Base-by-base conservation (phyloP, 2,797 vertebrate species). In the Synaphobranchus kaupii region DNA sequence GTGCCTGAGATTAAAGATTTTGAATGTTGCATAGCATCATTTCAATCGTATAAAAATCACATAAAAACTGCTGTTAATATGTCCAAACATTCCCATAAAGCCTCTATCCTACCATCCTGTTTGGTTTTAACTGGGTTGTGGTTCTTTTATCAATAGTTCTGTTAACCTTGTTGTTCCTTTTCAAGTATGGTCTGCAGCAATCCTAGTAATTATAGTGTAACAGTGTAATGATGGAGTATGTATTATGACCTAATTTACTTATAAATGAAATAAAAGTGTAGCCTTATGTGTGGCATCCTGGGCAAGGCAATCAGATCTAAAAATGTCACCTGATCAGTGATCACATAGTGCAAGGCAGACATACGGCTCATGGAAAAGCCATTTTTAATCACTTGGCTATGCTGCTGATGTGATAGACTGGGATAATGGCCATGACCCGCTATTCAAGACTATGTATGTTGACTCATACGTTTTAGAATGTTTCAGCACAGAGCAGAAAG, bases 331-430 rank as follows among this genome's bases (percentile, higher is more conserved):
- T 50, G 10, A 7, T 22, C 78, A 81, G 22, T 22, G 78, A 25
- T 9, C 78, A 25, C 47, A 81, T 50, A 25, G 22, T 50, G 47
- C 22, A n/a, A n/a, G 25, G 47, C 47, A 25, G 78, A 81, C 78
- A 22, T 81, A 81, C n/a, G 47, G 44, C 78, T 81, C 44, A 48
- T 10, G 47, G 47, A 20, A 81, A n/a, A 81, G 78, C 78, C 78
- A 81, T 48, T 81, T 50, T 81, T 81, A 81, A 81, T 81, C 78
- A 50, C 22, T 50, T 81, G 44, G 78, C 78, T 81, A 81, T 81
- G 78, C 78, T 44, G 73, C 17, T 78, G 73, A 78, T 47, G 73
- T 39, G 15, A 78, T 47, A 78, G 73, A 50, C 78, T 47, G 47
- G 47, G 78, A 81, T n/a, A n/a, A 81, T 81, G 78, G 78, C 78